Evolutionary conservation across 1,140 invertebrate genomes (phyloP), one percentile per base, ranked within the genome.

Genomic region (Archivesica marissinica): DNA sequence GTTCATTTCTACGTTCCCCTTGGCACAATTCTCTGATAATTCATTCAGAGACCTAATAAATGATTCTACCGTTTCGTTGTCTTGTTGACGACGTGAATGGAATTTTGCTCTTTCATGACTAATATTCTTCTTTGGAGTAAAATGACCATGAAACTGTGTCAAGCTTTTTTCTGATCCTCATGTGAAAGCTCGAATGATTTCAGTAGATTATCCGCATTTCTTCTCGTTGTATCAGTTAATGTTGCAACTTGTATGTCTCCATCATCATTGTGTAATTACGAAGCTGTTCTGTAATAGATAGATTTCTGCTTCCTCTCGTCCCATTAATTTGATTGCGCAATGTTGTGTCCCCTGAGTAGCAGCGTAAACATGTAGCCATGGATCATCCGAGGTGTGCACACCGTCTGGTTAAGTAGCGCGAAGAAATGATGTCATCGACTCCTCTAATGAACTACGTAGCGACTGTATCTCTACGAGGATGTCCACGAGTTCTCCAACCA

Each of bases 221-320:
- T 52, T 7, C 50, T 23, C 50, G 23, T 52, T 2, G n/a, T 59
- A 74, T 74, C 28, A 17, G 28, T 72, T 2, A 72, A 30, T 2
- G n/a, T 72, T 1, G 41, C 68, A 15, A 72, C 68, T 47, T 72
- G 68, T 7, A 47, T 72, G 1, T 72, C 44, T 28, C 20, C 68
- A 50, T 72, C 44, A 47, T 72, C 68, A 15, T 72, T 50, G 41
- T 72, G 68, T 2, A 72, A 28, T 23, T 47, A 47, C 28, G 68
- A 47, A 47, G 39, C 68, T 13, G 68, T 72, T 72, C 68, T 50
- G 7, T 47, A 47, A 30, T 20, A 72, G 1, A 50, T 2, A 47
- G 50, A 72, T 50, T 44, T 47, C n/a, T 47, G 39, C 50, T 72
- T 72, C 68, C 68, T 47, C 11, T 72, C 68, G 30, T 47, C 68